phyloP scores from a whole-genome alignment of 2,888 invertebrate genomes.

The Drosophila siamana region DNA sequence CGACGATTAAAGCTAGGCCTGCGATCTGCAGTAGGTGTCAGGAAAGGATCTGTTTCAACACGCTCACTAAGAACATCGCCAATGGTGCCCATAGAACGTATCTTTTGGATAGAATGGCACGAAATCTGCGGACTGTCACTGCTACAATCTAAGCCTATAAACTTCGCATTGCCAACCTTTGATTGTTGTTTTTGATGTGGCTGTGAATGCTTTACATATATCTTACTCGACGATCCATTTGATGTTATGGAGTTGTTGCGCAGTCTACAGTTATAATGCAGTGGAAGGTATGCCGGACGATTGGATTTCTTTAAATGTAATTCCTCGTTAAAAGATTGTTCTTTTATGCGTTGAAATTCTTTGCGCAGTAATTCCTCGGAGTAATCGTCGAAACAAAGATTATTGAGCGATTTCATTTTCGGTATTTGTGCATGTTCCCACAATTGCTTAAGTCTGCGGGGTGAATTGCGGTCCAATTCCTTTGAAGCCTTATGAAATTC shows the following conservation, averaged over 20 bases:
- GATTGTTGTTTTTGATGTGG: slow-evolving; percentile 55
- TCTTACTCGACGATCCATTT: slow-evolving; percentile 74
- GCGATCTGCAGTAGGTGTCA: slow-evolving; percentile 84
- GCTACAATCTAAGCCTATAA: slow-evolving; percentile 83
- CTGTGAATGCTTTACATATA: slow-evolving; percentile 77
- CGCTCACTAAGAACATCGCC: slow-evolving; percentile 84
- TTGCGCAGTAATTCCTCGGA: slow-evolving; percentile 79
- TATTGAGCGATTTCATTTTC: slow-evolving; percentile 84
- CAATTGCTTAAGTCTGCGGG: slow-evolving; percentile 80
- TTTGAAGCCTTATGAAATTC: slow-evolving; percentile 84
- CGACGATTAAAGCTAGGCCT: slow-evolving; percentile 74
- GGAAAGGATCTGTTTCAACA: slow-evolving; percentile 83
- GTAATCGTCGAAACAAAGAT: slow-evolving; percentile 83
- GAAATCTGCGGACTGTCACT: slow-evolving; percentile 67
- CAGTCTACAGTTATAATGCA: slow-evolving; percentile 45
- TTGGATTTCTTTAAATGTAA: slow-evolving; percentile 65
- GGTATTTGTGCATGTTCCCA: slow-evolving; percentile 79
- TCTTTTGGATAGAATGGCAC: slow-evolving; percentile 84
- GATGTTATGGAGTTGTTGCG: slow-evolving; percentile 80
- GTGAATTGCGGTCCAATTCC: slow-evolving; percentile 84
- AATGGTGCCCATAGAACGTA: slow-evolving; percentile 85
- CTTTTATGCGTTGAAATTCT: slow-evolving; percentile 82
- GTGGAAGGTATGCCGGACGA: slow-evolving; percentile 32
- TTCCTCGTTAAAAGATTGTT: slow-evolving; percentile 74
- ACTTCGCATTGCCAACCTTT: slow-evolving; percentile 85